Percentiles rank a stretch among this genome's conserved stretches.
Evolutionary conservation across 2,113 vertebrate species (phyloP).

Genomic region (Phalacrocorax aristotelis): DNA sequence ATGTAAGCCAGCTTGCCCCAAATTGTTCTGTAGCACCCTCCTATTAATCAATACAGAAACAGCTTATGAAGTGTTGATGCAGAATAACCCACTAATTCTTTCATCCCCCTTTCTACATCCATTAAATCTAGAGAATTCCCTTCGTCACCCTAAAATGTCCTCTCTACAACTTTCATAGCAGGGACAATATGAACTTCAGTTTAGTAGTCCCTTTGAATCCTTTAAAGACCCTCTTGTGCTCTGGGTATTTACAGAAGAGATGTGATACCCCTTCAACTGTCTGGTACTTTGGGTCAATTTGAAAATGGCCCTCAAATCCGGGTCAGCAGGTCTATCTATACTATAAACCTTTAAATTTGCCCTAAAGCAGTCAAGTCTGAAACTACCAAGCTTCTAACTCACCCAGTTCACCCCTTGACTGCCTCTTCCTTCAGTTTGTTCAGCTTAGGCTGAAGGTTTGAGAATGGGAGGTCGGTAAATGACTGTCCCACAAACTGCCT

Average conservation of each 20-base stretch:
- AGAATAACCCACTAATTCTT: background rate
- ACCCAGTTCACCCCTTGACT: background rate
- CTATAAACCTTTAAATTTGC: background rate
- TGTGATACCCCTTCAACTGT: background rate
- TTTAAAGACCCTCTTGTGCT: background rate
- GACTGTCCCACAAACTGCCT: background rate
- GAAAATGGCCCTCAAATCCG: background rate
- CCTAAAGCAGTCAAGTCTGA: background rate
- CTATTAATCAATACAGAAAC: background rate
- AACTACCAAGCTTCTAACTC: background rate
- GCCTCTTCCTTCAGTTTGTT: background rate
- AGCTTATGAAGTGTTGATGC: background rate
- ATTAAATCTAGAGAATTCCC: background rate
- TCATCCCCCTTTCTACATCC: background rate
- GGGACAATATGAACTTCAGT: background rate
- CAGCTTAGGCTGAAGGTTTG: background rate
- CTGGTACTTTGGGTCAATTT: background rate
- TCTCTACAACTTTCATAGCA: background rate
- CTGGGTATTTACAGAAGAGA: background rate
- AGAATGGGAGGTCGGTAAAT: background rate
- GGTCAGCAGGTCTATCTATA: background rate
- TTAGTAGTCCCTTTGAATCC: background rate
- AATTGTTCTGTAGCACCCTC: background rate
- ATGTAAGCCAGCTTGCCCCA: background rate
- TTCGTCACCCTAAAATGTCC: background rate